These are phyloP conservation scores for Alligator sinensis DNA, from an alignment of 2,113 vertebrate species.

Conservation along the genomic window DNA sequence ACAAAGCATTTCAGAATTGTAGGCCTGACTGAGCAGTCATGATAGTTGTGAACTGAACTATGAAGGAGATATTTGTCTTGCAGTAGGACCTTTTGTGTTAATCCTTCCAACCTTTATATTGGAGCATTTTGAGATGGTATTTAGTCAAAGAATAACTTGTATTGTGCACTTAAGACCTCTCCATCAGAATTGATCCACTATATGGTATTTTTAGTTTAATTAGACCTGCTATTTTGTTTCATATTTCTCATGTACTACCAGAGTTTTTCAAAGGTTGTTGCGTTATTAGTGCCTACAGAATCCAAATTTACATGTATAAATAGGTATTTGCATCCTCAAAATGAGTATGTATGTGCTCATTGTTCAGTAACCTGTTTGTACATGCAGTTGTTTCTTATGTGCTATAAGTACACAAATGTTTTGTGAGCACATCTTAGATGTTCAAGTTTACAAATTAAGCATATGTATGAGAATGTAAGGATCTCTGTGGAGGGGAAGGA, in stretches of 20 bases:
- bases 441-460: background rate
- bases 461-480: background rate
- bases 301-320: conserved; percentile 8
- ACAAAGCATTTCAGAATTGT: background rate
- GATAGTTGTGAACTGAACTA: conserved; percentile 60
- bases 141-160: conserved; percentile 30
- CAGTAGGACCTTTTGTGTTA: conserved; percentile 68
- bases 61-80: conserved; percentile 69
- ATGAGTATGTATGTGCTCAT: background rate
- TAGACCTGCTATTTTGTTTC: background rate
- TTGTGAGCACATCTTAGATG: background rate
- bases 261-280: background rate
- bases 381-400: background rate
- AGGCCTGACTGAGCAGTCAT: conserved; percentile 38
- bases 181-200: background rate
- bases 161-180: background rate
- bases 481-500: too few species aligned
- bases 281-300: background rate
- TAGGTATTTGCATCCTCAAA: background rate
- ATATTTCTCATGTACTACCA: background rate
- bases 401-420: background rate
- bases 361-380: conserved; percentile 17
- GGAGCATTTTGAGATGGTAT: conserved; percentile 18
- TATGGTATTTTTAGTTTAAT: conserved; percentile 1
- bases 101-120: conserved; percentile 61